These are phyloP conservation scores for Tiliacea aurago DNA, from an alignment of 2,888 invertebrate species.

Conservation along the genomic window DNA sequence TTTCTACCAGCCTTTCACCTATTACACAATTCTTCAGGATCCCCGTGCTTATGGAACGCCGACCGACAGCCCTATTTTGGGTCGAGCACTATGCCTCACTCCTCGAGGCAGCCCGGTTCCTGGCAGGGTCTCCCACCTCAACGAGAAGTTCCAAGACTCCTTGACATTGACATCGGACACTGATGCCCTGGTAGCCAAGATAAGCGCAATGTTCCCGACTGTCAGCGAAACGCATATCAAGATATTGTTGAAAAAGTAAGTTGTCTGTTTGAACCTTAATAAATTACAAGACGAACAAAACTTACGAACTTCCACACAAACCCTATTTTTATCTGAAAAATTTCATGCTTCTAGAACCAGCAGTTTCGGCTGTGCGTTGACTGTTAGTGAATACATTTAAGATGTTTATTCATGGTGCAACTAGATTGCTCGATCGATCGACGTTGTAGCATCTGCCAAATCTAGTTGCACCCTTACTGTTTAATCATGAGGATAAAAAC, in stretches of 20 bases:
- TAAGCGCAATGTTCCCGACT: conserved; percentile 97
- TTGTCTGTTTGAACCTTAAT: conserved; percentile 59
- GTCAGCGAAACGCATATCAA: conserved; percentile 97
- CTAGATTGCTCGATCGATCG: neutral
- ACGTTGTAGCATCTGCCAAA: neutral
- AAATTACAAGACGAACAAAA: neutral
- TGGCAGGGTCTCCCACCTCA: conserved; percentile 87
- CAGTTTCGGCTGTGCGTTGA: neutral
- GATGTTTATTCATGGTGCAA: neutral
- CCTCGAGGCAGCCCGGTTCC: conserved; percentile 88
- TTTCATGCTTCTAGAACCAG: neutral
- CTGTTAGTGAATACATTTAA: neutral
- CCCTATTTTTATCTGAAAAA: neutral
- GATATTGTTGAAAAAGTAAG: conserved; percentile 96
- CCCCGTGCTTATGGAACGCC: conserved; percentile 82
- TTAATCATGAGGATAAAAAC: conserved; percentile 8
- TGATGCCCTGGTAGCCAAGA: conserved; percentile 94
- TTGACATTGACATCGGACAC: conserved; percentile 92
- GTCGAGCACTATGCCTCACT: conserved; percentile 86
- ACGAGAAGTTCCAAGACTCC: conserved; percentile 91
- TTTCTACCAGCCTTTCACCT: neutral
- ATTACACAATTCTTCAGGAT: conserved; percentile 72
- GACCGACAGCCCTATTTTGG: conserved; percentile 85
- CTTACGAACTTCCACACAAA: neutral
- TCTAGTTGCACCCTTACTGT: neutral